Conservation (phyloP, 1,140 invertebrate genomes). For the Radopholus similis region DNA sequence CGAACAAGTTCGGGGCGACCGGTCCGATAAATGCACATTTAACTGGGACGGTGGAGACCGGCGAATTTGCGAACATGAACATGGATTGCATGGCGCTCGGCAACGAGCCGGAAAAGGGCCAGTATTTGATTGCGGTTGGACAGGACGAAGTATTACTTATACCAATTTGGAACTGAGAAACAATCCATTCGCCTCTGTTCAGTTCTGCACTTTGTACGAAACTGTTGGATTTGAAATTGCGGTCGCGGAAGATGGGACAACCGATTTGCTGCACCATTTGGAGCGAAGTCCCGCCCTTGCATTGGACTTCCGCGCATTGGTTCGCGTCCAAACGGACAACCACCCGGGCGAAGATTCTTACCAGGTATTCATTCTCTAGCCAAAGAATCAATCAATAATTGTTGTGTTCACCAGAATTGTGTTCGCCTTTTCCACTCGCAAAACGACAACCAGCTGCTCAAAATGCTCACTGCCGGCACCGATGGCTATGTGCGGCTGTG, state of each 20-base stretch:
- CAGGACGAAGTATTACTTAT: slow-evolving; percentile 21
- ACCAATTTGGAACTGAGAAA: neutral
- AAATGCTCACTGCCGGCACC: slow-evolving; percentile 18
- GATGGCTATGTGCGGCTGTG: slow-evolving; percentile 24
- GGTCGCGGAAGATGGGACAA: neutral
- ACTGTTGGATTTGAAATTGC: neutral
- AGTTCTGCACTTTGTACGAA: slow-evolving; percentile 17
- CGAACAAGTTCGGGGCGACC: neutral
- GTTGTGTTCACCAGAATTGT: slow-evolving; percentile 13
- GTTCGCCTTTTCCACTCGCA: slow-evolving; percentile 6
- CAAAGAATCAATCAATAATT: no score
- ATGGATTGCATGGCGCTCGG: slow-evolving; percentile 18
- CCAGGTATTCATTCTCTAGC: neutral
- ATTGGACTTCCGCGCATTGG: neutral
- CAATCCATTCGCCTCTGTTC: neutral
- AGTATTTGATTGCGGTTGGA: slow-evolving; percentile 24
- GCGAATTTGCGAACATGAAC: slow-evolving; percentile 24
- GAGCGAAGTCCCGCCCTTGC: neutral
- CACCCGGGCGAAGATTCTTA: slow-evolving; percentile 8
- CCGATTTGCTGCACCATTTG: neutral
- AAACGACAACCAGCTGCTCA: neutral
- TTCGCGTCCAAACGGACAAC: slow-evolving; percentile 12
- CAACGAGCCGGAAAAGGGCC: slow-evolving; percentile 9
- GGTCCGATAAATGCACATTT: slow-evolving; percentile 2
- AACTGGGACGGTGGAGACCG: slow-evolving; percentile 17